Evolutionary conservation across 2,888 invertebrate genomes (phyloP), one percentile per base, ranked within the genome.

Genomic region (Actias luna): DNA sequence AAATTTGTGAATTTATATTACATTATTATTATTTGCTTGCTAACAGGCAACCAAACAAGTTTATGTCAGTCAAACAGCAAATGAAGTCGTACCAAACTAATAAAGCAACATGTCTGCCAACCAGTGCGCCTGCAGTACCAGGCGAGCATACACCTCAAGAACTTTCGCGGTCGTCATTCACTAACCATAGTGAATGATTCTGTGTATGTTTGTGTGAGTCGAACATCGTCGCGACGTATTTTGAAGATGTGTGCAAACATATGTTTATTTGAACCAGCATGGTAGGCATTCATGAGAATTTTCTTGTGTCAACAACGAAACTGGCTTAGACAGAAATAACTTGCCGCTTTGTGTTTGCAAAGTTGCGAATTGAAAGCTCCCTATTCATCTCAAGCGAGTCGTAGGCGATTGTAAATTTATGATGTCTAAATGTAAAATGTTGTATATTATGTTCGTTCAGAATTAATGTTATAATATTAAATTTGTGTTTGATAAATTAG

Each of bases 261-360:
- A 89, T 91, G 91, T 89, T 89, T 85, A 82, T 87, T 85, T 81
- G 83, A 84, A 75, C 76, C 84, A 83, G 84, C 82, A 84, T 83
- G 87, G 84, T 83, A 86, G 88, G 89, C 90, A 89, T 89, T 91
- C 87, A 89, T 89, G 90, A 89, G 90, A 92, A 91, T 88, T 89
- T 85, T 87, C 90, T 89, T 88, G 81, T 88, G 88, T 90, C 90
- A 90, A 90, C 90, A 91, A 79, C 79, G 79, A 79, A 82, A 82
- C 79, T 79, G 82, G 80, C 83, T 79, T 80, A 76, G 76, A 84
- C 89, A 86, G 84, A 88, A 90, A 91, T 90, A 91, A 83, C 85
- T 76, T 74, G 83, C 76, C 77, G 85, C 88, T 88, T 89, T 87
- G 86, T 85, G 81, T 83, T 85, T 78, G 88, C 87, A 79, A 88